A percentile compares a stretch with the other conserved stretches of the same genome.
Conservation (phyloP, 2,113 vertebrate genomes). For the Microcebus murinus region DNA sequence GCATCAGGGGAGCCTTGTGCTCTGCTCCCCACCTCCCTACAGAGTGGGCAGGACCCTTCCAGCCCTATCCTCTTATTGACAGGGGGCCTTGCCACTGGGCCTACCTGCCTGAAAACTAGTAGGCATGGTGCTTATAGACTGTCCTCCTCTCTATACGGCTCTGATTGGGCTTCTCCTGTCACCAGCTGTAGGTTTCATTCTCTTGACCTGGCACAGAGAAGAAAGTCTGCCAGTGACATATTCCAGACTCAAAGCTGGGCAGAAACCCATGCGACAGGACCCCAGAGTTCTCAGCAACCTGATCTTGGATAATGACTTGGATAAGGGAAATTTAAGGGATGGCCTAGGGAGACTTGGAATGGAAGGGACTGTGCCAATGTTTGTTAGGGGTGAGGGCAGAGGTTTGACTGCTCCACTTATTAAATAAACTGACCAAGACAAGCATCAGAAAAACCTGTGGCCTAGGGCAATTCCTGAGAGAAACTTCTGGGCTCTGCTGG, state of each 20-base stretch:
- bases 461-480: background rate
- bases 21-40: background rate
- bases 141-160: background rate
- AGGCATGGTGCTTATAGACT: background rate
- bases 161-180: background rate
- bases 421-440: background rate
- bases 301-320: background rate
- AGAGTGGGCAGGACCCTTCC: background rate
- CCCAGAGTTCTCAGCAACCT: background rate
- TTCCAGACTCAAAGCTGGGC: background rate
- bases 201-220: background rate
- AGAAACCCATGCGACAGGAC: background rate
- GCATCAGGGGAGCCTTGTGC: background rate
- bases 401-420: background rate
- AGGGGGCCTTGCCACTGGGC: background rate
- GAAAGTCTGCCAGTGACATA: background rate
- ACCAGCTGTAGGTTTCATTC: background rate
- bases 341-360: background rate
- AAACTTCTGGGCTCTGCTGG: background rate
- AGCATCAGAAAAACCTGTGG: background rate
- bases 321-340: background rate
- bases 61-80: background rate
- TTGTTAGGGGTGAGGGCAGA: background rate
- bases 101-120: background rate
- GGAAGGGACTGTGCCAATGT: background rate